A percentile compares a stretch with the other conserved stretches of the same genome.
Conservation (phyloP, 2,797 vertebrate species). For the Myoxocephalus aenaeus region DNA sequence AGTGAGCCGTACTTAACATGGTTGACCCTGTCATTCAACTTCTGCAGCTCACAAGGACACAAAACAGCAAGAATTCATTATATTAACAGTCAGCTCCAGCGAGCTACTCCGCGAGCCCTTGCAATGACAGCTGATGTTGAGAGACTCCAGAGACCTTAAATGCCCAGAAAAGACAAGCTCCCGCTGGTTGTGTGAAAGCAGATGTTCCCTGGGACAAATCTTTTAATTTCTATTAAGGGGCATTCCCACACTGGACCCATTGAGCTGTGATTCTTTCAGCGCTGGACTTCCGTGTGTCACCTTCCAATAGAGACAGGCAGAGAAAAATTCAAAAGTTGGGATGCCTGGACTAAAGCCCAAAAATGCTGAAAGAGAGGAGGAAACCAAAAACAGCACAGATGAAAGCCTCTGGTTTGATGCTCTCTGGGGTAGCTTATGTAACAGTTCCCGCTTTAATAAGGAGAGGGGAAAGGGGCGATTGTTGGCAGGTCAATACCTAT, state of each 20-base stretch:
- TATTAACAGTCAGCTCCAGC: constrained; percentile 14
- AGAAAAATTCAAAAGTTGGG: constrained; percentile 42
- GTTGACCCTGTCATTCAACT: constrained; percentile 18
- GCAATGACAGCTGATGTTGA: constrained; percentile 38
- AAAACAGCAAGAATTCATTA: constrained; percentile 39
- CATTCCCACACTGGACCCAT: constrained; percentile 46
- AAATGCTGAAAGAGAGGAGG: constrained; percentile 1
- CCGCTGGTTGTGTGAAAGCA: constrained; percentile 49
- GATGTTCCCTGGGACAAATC: constrained; percentile 46
- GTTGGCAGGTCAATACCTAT: constrained; percentile 52
- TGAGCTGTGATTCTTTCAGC: constrained; percentile 49
- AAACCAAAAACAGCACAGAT: constrained; percentile 35
- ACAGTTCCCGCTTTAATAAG: constrained; percentile 58
- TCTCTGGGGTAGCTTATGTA: constrained; percentile 59
- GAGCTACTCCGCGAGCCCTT: constrained; percentile 10
- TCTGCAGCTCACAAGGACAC: constrained; percentile 20
- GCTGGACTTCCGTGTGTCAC: constrained; percentile 33
- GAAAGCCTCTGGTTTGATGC: constrained; percentile 34
- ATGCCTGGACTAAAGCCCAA: constrained; percentile 7
- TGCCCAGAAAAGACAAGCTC: constrained; percentile 40
- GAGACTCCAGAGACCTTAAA: constrained; percentile 39
- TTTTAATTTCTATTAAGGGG: constrained; percentile 63
- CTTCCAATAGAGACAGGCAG: constrained; percentile 51
- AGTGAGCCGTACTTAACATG: constrained; percentile 9
- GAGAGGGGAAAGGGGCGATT: constrained; percentile 9